Conservation (phyloP, 2,888 invertebrate species). For the Baccha elongata region DNA sequence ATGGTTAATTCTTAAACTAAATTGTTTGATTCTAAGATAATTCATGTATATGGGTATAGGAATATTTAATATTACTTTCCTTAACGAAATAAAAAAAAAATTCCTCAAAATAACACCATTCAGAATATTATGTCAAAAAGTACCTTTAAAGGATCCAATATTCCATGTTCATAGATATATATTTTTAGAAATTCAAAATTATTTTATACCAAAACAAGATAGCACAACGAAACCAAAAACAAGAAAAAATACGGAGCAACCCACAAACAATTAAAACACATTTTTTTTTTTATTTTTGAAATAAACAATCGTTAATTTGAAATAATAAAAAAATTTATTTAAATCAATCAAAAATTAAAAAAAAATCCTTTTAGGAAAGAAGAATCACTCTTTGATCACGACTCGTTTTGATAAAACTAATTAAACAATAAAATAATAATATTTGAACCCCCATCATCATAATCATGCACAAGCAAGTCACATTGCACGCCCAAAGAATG, state of each 20-base stretch:
- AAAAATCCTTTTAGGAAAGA: constrained; percentile 13
- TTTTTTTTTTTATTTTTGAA: neutral
- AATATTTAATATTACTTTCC: no score
- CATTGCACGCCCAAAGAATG: constrained; percentile 36
- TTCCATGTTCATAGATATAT: no score
- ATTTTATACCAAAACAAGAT: no score
- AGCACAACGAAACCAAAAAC: neutral
- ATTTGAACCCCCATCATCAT: constrained; percentile 1
- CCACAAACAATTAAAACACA: constrained; percentile 32
- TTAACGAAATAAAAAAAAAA: no score
- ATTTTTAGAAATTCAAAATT: no score
- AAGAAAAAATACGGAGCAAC: constrained; percentile 8
- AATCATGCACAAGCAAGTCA: neutral
- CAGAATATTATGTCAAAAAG: no score
- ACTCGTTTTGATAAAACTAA: constrained; percentile 32
- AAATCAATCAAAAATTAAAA: neutral
- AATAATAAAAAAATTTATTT: neutral
- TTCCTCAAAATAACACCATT: no score
- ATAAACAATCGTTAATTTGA: neutral
- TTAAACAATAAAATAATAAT: constrained; percentile 26
- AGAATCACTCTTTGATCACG: constrained; percentile 18
- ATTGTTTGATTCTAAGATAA: no score
- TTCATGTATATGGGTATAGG: no score
- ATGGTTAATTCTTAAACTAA: no score
- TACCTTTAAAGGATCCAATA: no score